These are phyloP conservation scores for Pseudococcus jackbeardsleyi DNA, from an alignment of 2,888 invertebrate species.

Conservation along the genomic window DNA sequence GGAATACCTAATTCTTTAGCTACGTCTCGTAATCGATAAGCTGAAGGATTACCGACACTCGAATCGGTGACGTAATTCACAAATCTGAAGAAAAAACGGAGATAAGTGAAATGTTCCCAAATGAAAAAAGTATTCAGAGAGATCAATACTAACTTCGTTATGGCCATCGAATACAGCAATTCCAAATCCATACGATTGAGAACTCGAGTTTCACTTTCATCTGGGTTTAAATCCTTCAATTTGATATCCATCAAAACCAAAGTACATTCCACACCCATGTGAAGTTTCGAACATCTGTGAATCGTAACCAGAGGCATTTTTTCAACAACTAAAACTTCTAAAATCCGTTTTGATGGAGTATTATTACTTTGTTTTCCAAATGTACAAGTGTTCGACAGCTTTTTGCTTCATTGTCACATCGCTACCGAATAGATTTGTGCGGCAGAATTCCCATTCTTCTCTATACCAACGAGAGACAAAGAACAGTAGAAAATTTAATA, in stretches of 20 bases:
- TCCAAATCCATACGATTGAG: conserved; percentile 15
- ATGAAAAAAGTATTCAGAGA: neutral
- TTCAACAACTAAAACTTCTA: neutral
- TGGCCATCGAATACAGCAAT: conserved; percentile 72
- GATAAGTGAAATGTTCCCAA: neutral
- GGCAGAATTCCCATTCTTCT: conserved; percentile 63
- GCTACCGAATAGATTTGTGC: conserved; percentile 36
- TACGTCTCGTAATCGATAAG: conserved; percentile 73
- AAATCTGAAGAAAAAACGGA: conserved; percentile 72
- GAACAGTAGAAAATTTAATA: neutral
- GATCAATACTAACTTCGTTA: conserved; percentile 66
- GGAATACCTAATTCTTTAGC: conserved; percentile 80
- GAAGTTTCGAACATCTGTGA: conserved; percentile 40
- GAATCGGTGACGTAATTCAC: conserved; percentile 76
- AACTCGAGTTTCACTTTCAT: neutral
- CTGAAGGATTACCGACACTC: conserved; percentile 70
- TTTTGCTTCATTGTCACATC: conserved; percentile 32
- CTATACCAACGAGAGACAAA: conserved; percentile 1
- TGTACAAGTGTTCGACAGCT: conserved; percentile 55
- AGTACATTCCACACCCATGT: conserved; percentile 56
- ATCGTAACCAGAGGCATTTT: neutral
- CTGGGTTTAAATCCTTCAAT: neutral
- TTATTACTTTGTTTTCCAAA: conserved; percentile 57
- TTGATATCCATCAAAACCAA: conserved; percentile 45
- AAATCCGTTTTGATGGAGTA: neutral